Evolutionary conservation across 2,797 vertebrate genomes (phyloP).

Genomic region (Spatula clypeata): DNA sequence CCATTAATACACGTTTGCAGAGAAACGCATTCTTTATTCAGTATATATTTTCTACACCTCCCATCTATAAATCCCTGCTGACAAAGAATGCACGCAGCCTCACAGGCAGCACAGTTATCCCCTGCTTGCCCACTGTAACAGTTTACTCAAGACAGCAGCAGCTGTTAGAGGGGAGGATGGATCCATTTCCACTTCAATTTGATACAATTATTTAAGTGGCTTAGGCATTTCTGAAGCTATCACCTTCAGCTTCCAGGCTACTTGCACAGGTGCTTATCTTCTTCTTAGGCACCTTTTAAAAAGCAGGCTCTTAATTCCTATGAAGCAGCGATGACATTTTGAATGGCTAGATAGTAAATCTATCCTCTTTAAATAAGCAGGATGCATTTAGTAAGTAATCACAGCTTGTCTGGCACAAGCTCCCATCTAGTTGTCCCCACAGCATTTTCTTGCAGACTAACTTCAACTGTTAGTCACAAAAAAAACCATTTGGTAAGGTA

Average conservation of each 20-base stretch:
- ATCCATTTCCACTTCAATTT: not conserved
- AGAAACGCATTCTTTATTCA: not conserved
- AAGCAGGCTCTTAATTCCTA: not conserved
- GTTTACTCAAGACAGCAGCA: not conserved
- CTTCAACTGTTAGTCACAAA: not conserved
- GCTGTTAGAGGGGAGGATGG: not conserved
- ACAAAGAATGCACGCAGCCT: not conserved
- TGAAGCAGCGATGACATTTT: not conserved
- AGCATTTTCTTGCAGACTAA: not conserved
- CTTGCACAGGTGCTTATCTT: not conserved
- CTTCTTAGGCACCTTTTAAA: not conserved
- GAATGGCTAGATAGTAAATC: not conserved
- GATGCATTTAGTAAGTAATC: not conserved
- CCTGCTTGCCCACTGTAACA: not conserved
- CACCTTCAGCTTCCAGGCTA: not conserved
- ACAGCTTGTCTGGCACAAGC: not conserved
- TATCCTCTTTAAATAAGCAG: not conserved
- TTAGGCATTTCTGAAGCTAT: not conserved
- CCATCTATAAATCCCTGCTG: not conserved
- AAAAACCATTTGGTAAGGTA: not conserved
- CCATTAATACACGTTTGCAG: not conserved
- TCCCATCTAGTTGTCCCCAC: not conserved
- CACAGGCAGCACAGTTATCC: not conserved
- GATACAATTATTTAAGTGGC: not conserved
- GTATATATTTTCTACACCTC: not conserved